Base-by-base conservation (phyloP, 2,888 invertebrate species). In the Leistus spinibarbis region DNA sequence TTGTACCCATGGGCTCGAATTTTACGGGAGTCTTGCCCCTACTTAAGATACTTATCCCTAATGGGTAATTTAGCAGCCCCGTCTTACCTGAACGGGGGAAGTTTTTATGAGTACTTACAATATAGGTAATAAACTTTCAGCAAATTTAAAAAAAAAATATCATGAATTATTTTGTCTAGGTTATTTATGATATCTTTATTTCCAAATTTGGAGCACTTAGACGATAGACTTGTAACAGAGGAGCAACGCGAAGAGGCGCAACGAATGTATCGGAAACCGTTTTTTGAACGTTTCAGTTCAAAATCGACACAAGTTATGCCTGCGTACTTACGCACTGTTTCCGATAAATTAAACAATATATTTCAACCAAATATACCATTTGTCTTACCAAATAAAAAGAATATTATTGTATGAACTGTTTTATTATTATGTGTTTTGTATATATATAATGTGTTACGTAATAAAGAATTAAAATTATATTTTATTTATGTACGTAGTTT, bases 1-100 rank as follows among this genome's bases (percentile, higher is more conserved):
- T 82, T 96, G 2, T 91, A 91, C 84, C 92, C 92, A 13, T 95
- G 93, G 90, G 88, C 93, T 69, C 89, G 90, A 77, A 90, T 90
- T 80, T 86, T 95, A 76, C 89, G 90, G 78, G 87, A 89, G 62
- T 90, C 93, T 0, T 91, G 93, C 79, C 93, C 95, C 0, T 91
- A 91, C 80, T 85, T 96, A 23, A 89, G 89, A 80, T 92, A 92
- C 82, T 85, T 96, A 0, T 94, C 94, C 16, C 87, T 95, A 76
- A 94, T 96, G 95, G 95, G 95, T 19, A 96, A 96, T 85, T 90
- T 91, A 0, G 94, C 93, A 0, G 92, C 93, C 0, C 94, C 94
- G 0, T 93, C 92, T 78, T 91, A 91, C 81, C 88, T 93, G 73
- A 93, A 92, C 79, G 91, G 92, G n/a, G 92, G 92, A 56, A 91